These are phyloP conservation scores for Ellobius talpinus DNA, from an alignment of 2,113 vertebrate genomes.

Conservation along the genomic window DNA sequence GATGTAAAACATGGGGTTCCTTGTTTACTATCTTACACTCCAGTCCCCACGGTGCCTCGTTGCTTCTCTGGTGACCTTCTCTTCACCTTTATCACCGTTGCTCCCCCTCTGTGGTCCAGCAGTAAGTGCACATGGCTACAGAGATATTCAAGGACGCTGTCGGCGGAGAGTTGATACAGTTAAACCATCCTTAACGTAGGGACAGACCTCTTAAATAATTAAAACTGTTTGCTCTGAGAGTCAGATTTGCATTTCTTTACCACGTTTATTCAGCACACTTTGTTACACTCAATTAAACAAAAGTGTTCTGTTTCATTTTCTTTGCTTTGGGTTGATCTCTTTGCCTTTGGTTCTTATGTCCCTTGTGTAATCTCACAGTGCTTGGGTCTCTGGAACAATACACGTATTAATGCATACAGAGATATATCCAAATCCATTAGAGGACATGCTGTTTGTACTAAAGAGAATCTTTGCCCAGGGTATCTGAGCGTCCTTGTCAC, in stretches of 20 bases:
- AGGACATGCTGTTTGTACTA: not conserved
- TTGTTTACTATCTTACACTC: slow-evolving; percentile 53
- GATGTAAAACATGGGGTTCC: slow-evolving; percentile 53
- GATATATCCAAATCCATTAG: slow-evolving; percentile 33
- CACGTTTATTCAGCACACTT: slow-evolving; percentile 81
- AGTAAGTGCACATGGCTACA: slow-evolving; percentile 42
- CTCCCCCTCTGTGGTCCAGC: slow-evolving; percentile 46
- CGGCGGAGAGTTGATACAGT: slow-evolving; percentile 73
- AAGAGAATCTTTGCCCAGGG: slow-evolving; percentile 46
- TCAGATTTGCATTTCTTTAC: slow-evolving; percentile 82
- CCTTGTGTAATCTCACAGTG: slow-evolving; percentile 76
- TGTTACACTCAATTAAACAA: slow-evolving; percentile 83
- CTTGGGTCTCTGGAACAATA: slow-evolving; percentile 73
- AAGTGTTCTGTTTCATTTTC: slow-evolving; percentile 82
- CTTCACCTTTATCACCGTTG: slow-evolving; percentile 63
- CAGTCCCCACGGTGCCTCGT: not conserved
- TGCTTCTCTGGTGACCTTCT: slow-evolving; percentile 70
- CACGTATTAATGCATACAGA: slow-evolving; percentile 69
- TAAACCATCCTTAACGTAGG: slow-evolving; percentile 68
- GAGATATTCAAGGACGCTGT: slow-evolving; percentile 75
- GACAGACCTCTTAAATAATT: slow-evolving; percentile 79
- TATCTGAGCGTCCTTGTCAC: not conserved
- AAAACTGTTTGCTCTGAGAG: slow-evolving; percentile 79
- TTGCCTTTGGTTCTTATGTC: slow-evolving; percentile 76
- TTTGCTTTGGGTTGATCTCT: slow-evolving; percentile 76